Evolutionary conservation across 2,888 invertebrate species (phyloP).

Genomic region (Folsomia candida): DNA sequence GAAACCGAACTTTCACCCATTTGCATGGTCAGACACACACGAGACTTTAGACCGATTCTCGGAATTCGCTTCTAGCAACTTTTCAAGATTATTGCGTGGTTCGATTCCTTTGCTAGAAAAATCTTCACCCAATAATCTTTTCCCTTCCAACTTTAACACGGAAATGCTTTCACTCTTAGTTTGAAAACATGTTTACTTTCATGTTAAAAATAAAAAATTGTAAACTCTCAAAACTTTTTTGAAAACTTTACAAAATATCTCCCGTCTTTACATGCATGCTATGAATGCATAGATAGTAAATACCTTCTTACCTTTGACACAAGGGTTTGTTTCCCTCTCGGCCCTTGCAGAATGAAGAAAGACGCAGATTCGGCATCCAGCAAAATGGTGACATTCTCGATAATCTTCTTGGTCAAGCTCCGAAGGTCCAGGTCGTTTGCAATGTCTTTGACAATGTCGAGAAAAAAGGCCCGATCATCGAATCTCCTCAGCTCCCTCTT

Average conservation of each 20-base stretch:
- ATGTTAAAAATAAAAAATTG: not conserved
- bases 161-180: not conserved
- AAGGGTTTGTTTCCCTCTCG: slow-evolving; percentile 55
- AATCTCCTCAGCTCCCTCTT: slow-evolving; percentile 54
- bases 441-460: slow-evolving; percentile 59
- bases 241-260: too few species aligned
- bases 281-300: not conserved
- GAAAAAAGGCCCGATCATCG: slow-evolving; percentile 59
- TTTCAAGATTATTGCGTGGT: too few species aligned
- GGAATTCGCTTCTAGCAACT: too few species aligned
- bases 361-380: slow-evolving; percentile 58
- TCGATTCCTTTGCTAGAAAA: too few species aligned
- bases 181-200: too few species aligned
- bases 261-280: slow-evolving; percentile 1
- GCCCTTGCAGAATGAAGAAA: slow-evolving; percentile 58
- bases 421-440: slow-evolving; percentile 59
- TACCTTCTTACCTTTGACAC: slow-evolving; percentile 57
- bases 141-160: too few species aligned
- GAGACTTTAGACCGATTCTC: too few species aligned
- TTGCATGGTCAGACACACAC: not conserved
- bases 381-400: slow-evolving; percentile 57
- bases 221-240: not conserved
- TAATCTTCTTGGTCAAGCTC: slow-evolving; percentile 57
- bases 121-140: too few species aligned
- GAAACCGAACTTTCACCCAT: not conserved